Conservation (phyloP, 2,113 vertebrate species). For the Carassius carassius region DNA sequence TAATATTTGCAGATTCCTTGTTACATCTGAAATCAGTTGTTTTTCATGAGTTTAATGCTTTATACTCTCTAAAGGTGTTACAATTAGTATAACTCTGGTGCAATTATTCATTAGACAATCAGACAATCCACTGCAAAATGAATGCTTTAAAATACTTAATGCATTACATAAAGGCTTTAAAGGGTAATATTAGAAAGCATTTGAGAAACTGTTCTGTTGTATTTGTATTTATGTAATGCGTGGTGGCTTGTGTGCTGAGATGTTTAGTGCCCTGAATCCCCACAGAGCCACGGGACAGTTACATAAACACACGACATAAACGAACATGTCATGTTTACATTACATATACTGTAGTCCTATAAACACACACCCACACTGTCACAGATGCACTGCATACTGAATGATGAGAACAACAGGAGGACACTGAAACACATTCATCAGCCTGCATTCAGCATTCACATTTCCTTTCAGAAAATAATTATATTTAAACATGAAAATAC, state of each 20-base stretch:
- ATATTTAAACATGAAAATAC: too few species aligned
- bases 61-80: not conserved
- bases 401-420: not conserved
- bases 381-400: not conserved
- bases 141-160: not conserved
- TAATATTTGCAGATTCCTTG: not conserved
- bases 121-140: too few species aligned
- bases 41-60: not conserved
- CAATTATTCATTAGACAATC: not conserved
- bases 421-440: not conserved
- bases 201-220: not conserved
- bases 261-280: not conserved
- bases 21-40: not conserved
- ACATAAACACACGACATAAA: conserved; percentile 24
- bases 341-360: not conserved
- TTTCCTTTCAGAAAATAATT: not conserved
- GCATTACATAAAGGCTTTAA: too few species aligned
- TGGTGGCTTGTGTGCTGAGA: not conserved
- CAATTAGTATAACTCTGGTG: not conserved
- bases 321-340: conserved; percentile 29
- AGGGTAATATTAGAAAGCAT: not conserved
- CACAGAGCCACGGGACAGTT: conserved; percentile 4
- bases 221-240: too few species aligned
- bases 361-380: not conserved
- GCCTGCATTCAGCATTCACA: not conserved